Conservation (phyloP, 1,140 invertebrate species). For the Eueides isabella region DNA sequence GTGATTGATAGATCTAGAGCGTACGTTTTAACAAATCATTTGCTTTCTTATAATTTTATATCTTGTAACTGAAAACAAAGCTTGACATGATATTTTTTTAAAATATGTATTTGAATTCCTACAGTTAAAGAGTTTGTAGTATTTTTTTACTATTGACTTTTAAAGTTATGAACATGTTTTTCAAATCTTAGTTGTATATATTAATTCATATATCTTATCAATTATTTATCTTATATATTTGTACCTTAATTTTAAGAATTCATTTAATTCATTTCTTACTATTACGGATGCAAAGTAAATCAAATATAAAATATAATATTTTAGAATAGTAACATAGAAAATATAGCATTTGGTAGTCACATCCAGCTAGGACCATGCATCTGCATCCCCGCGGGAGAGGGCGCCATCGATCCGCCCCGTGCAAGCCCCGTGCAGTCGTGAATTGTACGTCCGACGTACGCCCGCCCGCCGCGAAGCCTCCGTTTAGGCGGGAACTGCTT, state of each 20-base stretch:
- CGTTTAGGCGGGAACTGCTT: conserved; percentile 73
- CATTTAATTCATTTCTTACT: no score
- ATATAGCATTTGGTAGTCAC: conserved; percentile 39
- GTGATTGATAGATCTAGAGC: conserved; percentile 36
- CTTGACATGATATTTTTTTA: background rate
- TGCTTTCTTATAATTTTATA: background rate
- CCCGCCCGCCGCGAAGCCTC: conserved; percentile 66
- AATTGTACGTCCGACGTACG: conserved; percentile 57
- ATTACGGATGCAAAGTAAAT: background rate
- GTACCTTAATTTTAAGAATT: no score
- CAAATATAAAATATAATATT: background rate
- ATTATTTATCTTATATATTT: no score
- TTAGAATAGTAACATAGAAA: background rate
- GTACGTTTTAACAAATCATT: background rate
- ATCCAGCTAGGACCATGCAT: conserved; percentile 62
- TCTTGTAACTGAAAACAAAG: background rate
- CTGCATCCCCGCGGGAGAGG: conserved; percentile 76
- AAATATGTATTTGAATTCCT: background rate
- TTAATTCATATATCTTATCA: no score
- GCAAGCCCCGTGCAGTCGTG: conserved; percentile 66
- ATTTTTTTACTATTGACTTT: no score
- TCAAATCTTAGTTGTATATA: no score
- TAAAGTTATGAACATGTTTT: no score
- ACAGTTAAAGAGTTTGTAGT: no score
- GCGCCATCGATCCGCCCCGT: conserved; percentile 67